Percentiles rank a stretch among this genome's conserved stretches.
These are phyloP conservation scores for Octodonta nipae DNA, from an alignment of 2,888 invertebrate species.

Conservation along the genomic window DNA sequence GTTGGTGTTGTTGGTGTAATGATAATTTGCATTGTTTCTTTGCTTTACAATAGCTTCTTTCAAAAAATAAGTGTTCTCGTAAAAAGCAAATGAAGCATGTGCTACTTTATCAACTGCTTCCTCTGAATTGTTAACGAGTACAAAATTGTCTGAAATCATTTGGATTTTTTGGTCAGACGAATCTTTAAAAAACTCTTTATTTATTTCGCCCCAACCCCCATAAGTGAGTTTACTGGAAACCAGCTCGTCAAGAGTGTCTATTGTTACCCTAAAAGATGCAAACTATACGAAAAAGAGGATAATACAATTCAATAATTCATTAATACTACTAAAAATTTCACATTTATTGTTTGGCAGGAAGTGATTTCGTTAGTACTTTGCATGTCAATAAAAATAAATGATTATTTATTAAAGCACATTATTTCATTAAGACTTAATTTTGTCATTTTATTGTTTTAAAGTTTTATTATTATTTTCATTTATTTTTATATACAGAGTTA, in stretches of 20 bases:
- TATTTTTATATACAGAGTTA: too few species aligned
- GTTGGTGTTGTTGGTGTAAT: slow-evolving; percentile 7
- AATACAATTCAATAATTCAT: neutral
- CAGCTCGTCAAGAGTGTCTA: slow-evolving; percentile 60
- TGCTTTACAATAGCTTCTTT: slow-evolving; percentile 50
- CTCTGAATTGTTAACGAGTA: slow-evolving; percentile 46
- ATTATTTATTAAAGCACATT: too few species aligned
- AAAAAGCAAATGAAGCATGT: slow-evolving; percentile 61
- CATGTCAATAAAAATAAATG: too few species aligned
- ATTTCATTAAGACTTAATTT: too few species aligned
- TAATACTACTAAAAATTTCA: too few species aligned
- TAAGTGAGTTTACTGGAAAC: slow-evolving; percentile 50
- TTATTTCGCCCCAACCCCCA: slow-evolving; percentile 61
- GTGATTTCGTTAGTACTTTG: too few species aligned
- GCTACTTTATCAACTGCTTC: slow-evolving; percentile 54
- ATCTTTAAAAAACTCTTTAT: slow-evolving; percentile 53
- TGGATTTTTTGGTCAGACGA: slow-evolving; percentile 55
- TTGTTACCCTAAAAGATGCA: slow-evolving; percentile 51
- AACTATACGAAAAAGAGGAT: slow-evolving; percentile 1
- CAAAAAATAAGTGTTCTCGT: slow-evolving; percentile 61
- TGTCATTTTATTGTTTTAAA: too few species aligned
- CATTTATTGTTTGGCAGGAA: too few species aligned
- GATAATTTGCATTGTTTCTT: slow-evolving; percentile 30
- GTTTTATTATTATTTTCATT: too few species aligned
- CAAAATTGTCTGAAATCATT: slow-evolving; percentile 53